Evolutionary conservation across 2,797 vertebrate genomes (phyloP).

Genomic region (Crocodylus rhombifer): DNA sequence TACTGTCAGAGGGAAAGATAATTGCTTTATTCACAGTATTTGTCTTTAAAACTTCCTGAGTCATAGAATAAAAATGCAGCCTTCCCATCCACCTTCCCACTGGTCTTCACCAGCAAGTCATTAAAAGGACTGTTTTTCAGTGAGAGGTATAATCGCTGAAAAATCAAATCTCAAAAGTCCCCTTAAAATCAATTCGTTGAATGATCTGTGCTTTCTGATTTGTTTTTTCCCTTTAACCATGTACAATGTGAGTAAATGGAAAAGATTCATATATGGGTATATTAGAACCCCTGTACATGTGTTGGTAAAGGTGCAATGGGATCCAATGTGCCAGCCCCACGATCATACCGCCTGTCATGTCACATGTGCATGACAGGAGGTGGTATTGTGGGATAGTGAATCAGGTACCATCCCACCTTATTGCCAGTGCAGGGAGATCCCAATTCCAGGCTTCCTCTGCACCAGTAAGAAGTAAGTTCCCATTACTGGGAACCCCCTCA

Average conservation of each 20-base stretch:
- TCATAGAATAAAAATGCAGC: not conserved
- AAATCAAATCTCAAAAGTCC: too few species aligned
- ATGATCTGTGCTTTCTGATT: not conserved
- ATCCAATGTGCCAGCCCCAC: too few species aligned
- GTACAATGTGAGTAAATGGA: rapidly evolving
- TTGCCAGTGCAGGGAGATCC: too few species aligned
- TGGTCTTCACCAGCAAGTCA: not conserved
- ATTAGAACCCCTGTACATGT: too few species aligned
- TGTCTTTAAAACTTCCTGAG: not conserved
- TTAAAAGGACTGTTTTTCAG: not conserved
- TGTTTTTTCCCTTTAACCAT: not conserved
- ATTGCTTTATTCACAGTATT: not conserved
- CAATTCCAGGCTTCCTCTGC: too few species aligned
- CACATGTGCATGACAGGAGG: too few species aligned
- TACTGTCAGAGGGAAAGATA: not conserved
- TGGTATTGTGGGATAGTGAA: too few species aligned
- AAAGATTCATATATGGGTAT: not conserved
- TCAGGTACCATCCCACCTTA: too few species aligned
- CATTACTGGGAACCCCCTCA: too few species aligned
- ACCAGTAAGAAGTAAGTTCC: too few species aligned
- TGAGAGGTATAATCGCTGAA: not conserved
- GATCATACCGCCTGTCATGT: too few species aligned
- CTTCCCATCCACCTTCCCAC: not conserved
- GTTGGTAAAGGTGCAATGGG: too few species aligned
- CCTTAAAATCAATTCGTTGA: not conserved